Conservation (phyloP, 2,888 invertebrate genomes). For the Monochamus alternatus region DNA sequence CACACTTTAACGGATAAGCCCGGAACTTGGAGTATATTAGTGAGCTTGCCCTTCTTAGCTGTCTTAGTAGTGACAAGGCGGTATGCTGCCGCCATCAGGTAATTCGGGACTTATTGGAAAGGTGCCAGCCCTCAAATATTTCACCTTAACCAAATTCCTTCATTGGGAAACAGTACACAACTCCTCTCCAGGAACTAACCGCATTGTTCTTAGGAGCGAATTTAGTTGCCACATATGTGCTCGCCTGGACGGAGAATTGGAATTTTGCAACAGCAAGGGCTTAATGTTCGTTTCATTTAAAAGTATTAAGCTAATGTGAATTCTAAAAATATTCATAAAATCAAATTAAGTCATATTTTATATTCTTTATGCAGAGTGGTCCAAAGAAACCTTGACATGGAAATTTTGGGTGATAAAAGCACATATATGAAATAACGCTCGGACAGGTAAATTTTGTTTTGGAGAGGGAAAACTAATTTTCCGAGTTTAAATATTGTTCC, state of each 20-base stretch:
- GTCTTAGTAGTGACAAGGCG: slow-evolving; percentile 31
- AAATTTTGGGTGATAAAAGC: too few species aligned
- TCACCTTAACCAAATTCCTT: slow-evolving; percentile 25
- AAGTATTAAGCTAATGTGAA: too few species aligned
- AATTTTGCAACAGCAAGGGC: neutral
- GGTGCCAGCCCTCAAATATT: slow-evolving; percentile 33
- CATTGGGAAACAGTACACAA: slow-evolving; percentile 13
- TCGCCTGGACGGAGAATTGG: neutral
- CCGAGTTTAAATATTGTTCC: too few species aligned
- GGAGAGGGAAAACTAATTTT: too few species aligned
- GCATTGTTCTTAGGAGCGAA: neutral
- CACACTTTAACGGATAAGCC: neutral
- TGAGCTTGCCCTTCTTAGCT: slow-evolving; percentile 17
- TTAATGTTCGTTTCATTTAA: too few species aligned
- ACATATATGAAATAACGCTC: too few species aligned
- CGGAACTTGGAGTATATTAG: slow-evolving; percentile 19
- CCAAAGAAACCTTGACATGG: too few species aligned
- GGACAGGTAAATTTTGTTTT: too few species aligned
- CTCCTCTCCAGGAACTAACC: neutral
- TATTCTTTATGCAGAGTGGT: too few species aligned
- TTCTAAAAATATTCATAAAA: too few species aligned
- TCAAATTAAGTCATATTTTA: too few species aligned
- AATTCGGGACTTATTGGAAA: slow-evolving; percentile 35
- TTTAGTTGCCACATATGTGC: slow-evolving; percentile 2
- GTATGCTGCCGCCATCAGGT: slow-evolving; percentile 32